Evolutionary conservation across 35 echinoderm and acorn worm species (phyloP), one percentile per base, ranked within the genome.

Genomic region (Strongylocentrotus purpuratus): DNA sequence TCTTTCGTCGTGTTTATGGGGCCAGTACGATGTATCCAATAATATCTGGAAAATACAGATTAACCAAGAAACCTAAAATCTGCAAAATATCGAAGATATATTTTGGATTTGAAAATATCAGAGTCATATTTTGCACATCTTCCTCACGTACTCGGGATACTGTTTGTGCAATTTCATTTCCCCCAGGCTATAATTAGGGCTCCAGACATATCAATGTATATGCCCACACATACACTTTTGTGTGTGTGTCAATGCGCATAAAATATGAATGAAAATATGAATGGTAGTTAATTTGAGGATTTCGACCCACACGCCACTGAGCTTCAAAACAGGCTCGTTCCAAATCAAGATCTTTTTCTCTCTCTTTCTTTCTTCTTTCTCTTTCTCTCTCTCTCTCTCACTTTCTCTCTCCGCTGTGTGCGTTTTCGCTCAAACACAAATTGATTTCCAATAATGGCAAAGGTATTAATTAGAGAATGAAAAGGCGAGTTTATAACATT

Each of bases 381-480:
- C 65, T 78, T 28, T 28, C 65, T 78, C 0, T 70, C 60, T 65
- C 15, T 78, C 65, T 78, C 0, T 78, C 0, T n/a, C 65, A n/a
- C 22, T 78, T 7, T 71, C 6, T 78, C 65, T n/a, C 65, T 78
- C 7, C 22, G 28, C 18, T 78, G 65, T 22, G 28, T 78, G 65
- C 18, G 20, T 78, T 78, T 78, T 78, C 65, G 65, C 65, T 78
- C 65, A 78, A 28, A 78, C 20, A 78, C 65, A 78, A 78, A 78
- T 78, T 78, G 65, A 78, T 78, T 78, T 78, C n/a, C 65, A 78
- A 78, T 78, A 78, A 78, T 78, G 28, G 22, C 65, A 28, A 78
- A 28, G 65, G 65, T 78, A 78, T 78, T 78, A 78, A 78, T 78
- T 78, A 78, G 65, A 78, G 65, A 78, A 78, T 78, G 65, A 78